Base-by-base conservation (phyloP, 1,140 invertebrate species). In the Palaemon carinicauda region DNA sequence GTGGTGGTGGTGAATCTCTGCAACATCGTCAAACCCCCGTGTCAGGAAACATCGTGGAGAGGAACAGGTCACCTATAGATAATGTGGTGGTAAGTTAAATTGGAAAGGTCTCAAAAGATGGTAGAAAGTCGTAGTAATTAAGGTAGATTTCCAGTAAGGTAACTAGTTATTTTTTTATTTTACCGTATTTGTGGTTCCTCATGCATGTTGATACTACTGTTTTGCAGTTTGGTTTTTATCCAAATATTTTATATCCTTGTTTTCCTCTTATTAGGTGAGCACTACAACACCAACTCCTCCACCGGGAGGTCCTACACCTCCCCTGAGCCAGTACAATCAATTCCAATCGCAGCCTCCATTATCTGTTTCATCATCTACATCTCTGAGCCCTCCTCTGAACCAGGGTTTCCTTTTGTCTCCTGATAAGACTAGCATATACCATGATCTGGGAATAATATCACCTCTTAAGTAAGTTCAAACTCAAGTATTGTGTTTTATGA, bases 391-490 rank as follows among this genome's bases (percentile, higher is more conserved):
- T 12, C 78, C 82, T 24, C 53, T 89, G 17, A 87, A 89, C 60
- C 78, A 81, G n/a, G 88, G 85, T n/a, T 89, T 89, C 71, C 33
- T 89, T 19, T 50, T 89, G 12, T 83, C 82, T 5, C 88, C 89
- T 7, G 81, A 82, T 53, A 89, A 89, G 56, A 69, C 75, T 65
- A 69, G 27, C 56, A 79, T 89, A 24, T 89, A 87, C 60, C 78
- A 78, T n/a, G 88, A 89, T 33, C 50, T 89, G 60, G 89, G 86
- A 19, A 87, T 89, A 17, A 80, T 88, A 24, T 89, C 89, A 1
- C 88, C 89, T 24, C 86, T 89, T 31, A 88, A 84, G 89, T 89
- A 31, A 89, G 88, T 87, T 71, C 9, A n/a, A n/a, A 19, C 9
- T 75, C 31, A 7, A 41, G 79, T 2, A 12, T 27, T 31, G n/a